Conservation (phyloP, 2,888 invertebrate species). For the Acrocera orbiculus region DNA sequence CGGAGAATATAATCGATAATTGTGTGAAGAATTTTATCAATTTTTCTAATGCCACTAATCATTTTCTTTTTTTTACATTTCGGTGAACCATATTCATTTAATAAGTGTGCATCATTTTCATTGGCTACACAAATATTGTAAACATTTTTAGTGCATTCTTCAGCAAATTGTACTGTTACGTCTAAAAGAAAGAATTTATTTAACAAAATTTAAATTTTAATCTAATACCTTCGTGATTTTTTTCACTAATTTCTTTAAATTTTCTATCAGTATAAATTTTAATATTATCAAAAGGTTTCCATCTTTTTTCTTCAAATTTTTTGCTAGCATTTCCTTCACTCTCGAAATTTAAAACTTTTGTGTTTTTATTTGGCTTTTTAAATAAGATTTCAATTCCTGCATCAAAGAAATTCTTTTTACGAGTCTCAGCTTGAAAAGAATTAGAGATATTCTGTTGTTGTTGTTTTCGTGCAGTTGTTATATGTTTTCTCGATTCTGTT, state of each 20-base stretch:
- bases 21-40: slow-evolving; percentile 14
- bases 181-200: no score
- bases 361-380: slow-evolving; percentile 11
- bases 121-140: slow-evolving; percentile 5
- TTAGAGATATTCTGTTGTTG: background rate
- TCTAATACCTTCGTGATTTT: background rate
- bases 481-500: slow-evolving; percentile 9
- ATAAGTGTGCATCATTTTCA: slow-evolving; percentile 19
- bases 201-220: background rate
- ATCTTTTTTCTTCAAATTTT: slow-evolving; percentile 11
- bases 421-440: background rate
- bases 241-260: background rate
- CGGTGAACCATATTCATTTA: slow-evolving; percentile 24
- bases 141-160: slow-evolving; percentile 4
- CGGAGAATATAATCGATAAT: slow-evolving; percentile 14
- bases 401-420: slow-evolving; percentile 10
- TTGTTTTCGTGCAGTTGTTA: background rate
- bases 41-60: slow-evolving; percentile 13
- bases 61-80: slow-evolving; percentile 18
- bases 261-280: slow-evolving; percentile 14
- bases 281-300: slow-evolving; percentile 15
- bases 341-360: background rate
- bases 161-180: slow-evolving; percentile 8
- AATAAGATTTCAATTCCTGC: slow-evolving; percentile 15
- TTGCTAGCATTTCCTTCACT: background rate